Evolutionary conservation across 2,888 invertebrate species (phyloP).

Genomic region (Cantharis rufa): DNA sequence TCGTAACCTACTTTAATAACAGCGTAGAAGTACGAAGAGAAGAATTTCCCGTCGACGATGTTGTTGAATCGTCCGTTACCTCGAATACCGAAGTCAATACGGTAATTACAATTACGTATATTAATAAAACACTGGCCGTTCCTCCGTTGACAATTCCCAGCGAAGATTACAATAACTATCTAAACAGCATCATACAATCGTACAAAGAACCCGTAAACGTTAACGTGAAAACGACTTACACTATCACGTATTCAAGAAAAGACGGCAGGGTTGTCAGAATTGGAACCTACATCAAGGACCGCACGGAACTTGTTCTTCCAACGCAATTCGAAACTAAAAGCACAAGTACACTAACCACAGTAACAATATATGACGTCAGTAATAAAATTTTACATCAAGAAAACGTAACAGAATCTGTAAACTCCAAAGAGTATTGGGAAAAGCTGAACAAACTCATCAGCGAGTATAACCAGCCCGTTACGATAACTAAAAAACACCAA

Average conservation of each 20-base stretch:
- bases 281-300: not conserved
- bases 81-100: slow-evolving; percentile 1
- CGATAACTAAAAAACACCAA: not conserved
- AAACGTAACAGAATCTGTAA: slow-evolving; percentile 3
- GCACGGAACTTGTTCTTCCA: not conserved
- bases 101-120: not conserved
- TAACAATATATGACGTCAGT: slow-evolving; percentile 1
- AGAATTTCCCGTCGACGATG: not conserved
- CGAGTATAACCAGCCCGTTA: not conserved
- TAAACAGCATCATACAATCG: slow-evolving; percentile 1
- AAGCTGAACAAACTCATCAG: slow-evolving; percentile 1
- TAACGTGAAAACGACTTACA: not conserved
- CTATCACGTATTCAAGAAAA: not conserved
- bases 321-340: not conserved
- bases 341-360: not conserved
- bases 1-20: slow-evolving; percentile 5
- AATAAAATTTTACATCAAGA: not conserved
- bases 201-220: slow-evolving; percentile 5
- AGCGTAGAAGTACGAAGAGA: slow-evolving; percentile 11
- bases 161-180: not conserved
- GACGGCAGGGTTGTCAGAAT: not conserved
- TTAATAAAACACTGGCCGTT: not conserved
- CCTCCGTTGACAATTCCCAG: not conserved
- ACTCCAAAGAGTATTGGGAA: slow-evolving; percentile 11
- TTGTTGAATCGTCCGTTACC: not conserved